phyloP scores from a whole-genome alignment of 2,797 vertebrate genomes.

The Cossypha niveicapilla region DNA sequence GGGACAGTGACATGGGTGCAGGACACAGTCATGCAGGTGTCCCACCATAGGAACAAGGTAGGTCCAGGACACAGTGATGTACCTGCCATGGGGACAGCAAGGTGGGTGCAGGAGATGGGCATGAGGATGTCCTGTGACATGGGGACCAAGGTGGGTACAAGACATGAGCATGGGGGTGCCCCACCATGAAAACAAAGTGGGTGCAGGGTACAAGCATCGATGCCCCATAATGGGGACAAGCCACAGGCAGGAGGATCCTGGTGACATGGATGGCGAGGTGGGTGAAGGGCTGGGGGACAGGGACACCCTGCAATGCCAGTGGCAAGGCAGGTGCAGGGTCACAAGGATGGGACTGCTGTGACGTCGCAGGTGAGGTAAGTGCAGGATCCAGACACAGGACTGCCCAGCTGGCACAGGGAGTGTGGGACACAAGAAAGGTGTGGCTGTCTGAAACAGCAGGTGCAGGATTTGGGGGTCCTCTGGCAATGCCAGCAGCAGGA shows the following conservation, averaged over 20 bases:
- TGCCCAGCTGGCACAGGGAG: neutral
- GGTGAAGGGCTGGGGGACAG: neutral
- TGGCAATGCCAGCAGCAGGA: neutral
- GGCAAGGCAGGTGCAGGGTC: neutral
- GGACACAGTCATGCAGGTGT: neutral
- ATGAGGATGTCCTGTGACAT: neutral
- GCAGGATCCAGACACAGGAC: neutral
- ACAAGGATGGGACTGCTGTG: neutral
- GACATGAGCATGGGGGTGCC: neutral
- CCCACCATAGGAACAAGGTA: neutral
- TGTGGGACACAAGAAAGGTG: neutral
- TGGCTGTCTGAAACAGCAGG: neutral
- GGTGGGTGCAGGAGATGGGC: neutral
- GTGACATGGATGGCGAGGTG: neutral
- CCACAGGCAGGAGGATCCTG: neutral
- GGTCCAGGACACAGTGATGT: neutral
- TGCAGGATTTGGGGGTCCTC: neutral
- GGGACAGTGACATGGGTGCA: neutral
- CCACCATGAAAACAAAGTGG: neutral
- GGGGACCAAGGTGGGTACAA: neutral
- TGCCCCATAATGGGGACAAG: neutral
- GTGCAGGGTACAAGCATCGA: fast-evolving
- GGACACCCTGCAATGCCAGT: neutral
- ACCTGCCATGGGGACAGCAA: neutral
- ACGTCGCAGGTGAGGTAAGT: neutral